These are phyloP conservation scores for Denticeps clupeoides DNA, from an alignment of 2,797 vertebrate species.

Conservation along the genomic window DNA sequence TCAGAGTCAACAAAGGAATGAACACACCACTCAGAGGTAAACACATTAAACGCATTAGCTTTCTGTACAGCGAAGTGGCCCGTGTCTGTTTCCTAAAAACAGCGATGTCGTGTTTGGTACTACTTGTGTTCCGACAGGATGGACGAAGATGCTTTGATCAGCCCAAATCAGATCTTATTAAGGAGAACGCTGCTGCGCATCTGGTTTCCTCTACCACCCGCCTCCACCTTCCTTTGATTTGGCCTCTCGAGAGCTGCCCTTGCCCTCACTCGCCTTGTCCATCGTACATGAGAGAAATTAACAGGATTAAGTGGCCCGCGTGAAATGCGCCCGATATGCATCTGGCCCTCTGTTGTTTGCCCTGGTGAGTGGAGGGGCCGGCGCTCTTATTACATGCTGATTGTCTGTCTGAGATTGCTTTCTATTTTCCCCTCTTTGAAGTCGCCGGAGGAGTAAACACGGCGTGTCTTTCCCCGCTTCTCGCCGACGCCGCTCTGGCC, in stretches of 20 bases:
- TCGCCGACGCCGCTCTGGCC: no score
- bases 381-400: constrained; percentile 12
- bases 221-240: constrained; percentile 14
- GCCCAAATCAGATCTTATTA: no score
- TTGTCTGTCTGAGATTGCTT: constrained; percentile 11
- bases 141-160: no score
- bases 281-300: background rate
- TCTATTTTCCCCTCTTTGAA: constrained; percentile 7
- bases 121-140: no score
- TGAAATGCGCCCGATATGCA: constrained; percentile 2
- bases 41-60: no score
- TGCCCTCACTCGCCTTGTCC: background rate
- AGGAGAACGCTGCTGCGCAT: no score
- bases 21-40: no score
- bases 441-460: background rate
- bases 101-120: no score
- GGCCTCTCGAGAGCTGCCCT: background rate
- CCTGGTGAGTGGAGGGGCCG: background rate
- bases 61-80: no score
- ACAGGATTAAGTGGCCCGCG: background rate
- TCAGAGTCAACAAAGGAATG: no score
- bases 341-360: constrained; percentile 10
- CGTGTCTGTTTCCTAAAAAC: no score
- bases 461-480: background rate
- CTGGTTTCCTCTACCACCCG: no score